Percentiles rank a stretch among this genome's conserved stretches.
These are phyloP conservation scores for Nematopogon swammerdamellus DNA, from an alignment of 2,888 invertebrate genomes.

Conservation along the genomic window DNA sequence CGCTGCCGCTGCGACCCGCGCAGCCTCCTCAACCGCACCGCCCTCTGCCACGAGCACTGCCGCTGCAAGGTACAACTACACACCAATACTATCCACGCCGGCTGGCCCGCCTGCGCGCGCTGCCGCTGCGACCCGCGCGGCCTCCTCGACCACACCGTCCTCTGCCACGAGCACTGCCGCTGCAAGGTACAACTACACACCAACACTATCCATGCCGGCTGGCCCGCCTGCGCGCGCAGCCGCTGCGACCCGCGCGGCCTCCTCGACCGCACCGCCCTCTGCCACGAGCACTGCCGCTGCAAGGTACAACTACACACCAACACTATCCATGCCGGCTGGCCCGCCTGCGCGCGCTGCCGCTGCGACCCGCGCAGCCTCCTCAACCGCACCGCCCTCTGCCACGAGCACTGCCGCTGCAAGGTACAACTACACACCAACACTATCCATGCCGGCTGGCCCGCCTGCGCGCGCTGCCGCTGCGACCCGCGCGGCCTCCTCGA, in stretches of 20 bases:
- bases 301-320: too few relatives aligned
- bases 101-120: slow-evolving; percentile 77
- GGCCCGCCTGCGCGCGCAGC: slow-evolving; percentile 81
- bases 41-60: slow-evolving; percentile 75
- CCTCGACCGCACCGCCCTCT: slow-evolving; percentile 62
- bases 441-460: slow-evolving; percentile 76
- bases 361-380: slow-evolving; percentile 76
- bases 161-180: slow-evolving; percentile 73
- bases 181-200: too few relatives aligned
- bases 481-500: slow-evolving; percentile 69
- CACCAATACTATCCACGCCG: too few relatives aligned
- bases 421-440: too few relatives aligned
- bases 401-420: slow-evolving; percentile 75
- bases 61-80: slow-evolving; percentile 82
- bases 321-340: slow-evolving; percentile 77
- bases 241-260: slow-evolving; percentile 79
- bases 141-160: slow-evolving; percentile 58
- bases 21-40: slow-evolving; percentile 61
- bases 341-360: slow-evolving; percentile 80
- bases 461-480: slow-evolving; percentile 84
- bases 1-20: slow-evolving; percentile 82
- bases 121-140: slow-evolving; percentile 85
- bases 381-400: slow-evolving; percentile 67
- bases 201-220: slow-evolving; percentile 74
- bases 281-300: slow-evolving; percentile 74